Percentiles rank a stretch among this genome's conserved stretches.
Conservation (phyloP, 2,888 invertebrate genomes). For the Agrotis ipsilon region DNA sequence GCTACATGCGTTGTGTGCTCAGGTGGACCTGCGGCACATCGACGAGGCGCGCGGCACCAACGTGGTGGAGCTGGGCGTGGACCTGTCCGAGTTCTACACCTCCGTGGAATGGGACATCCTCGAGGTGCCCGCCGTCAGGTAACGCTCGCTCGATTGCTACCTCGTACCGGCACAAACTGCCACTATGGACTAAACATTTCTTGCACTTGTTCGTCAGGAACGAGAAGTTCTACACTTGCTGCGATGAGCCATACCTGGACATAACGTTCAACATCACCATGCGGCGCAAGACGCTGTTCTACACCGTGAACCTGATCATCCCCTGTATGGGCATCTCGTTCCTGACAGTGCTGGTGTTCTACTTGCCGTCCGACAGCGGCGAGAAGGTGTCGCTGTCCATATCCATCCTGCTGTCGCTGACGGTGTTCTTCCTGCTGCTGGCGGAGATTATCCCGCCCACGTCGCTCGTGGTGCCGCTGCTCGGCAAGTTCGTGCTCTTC, state of each 20-base stretch:
- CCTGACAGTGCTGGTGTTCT: conserved; percentile 99
- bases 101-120: conserved; percentile 99
- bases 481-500: conserved; percentile 98
- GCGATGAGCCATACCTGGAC: conserved; percentile 98
- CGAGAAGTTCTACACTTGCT: conserved; percentile 98
- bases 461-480: conserved; percentile 97
- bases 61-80: conserved; percentile 98
- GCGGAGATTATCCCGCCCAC: conserved; percentile 93
- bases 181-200: background rate
- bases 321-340: conserved; percentile 99
- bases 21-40: conserved; percentile 98
- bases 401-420: conserved; percentile 98
- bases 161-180: background rate
- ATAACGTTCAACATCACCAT: conserved; percentile 99
- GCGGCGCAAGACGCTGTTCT: conserved; percentile 98
- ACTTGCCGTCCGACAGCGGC: conserved; percentile 99
- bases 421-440: conserved; percentile 98
- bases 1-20: conserved; percentile 31
- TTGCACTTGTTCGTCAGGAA: conserved; percentile 91
- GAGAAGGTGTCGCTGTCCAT: conserved; percentile 99
- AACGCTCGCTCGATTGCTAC: background rate
- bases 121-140: conserved; percentile 98
- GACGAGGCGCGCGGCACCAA: conserved; percentile 97
- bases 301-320: conserved; percentile 98
- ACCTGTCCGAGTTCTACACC: conserved; percentile 99